Base-by-base conservation (phyloP, 2,797 vertebrate genomes). In the Clarias pachynema region DNA sequence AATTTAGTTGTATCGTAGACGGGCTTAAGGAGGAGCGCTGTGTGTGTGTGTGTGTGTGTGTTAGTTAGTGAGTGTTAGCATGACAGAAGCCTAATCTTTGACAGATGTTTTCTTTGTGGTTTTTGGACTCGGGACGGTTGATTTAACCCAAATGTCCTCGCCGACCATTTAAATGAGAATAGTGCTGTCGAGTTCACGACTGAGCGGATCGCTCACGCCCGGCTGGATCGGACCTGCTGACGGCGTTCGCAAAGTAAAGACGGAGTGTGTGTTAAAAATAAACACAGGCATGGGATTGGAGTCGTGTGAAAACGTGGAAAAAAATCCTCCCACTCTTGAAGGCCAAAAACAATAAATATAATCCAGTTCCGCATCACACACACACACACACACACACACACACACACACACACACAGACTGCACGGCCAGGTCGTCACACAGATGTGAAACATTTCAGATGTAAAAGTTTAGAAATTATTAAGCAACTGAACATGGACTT, bases 61-160 rank as follows among this genome's bases (percentile, higher is more conserved):
- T 56, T n/a, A 85, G 37, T 29, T 66, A 74, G 74, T 60, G 75
- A 74, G 74, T 60, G 75, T 81, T 90, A 68, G 79, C 63, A 63
- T 86, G 84, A 88, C 87, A 57, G 81, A 70, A 44, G 83, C 82
- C 31, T 91, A 87, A 89, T 89, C 84, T 86, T 82, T 83, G 86
- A 86, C 90, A 87, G 88, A 90, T 89, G 88, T 84, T 34, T 60
- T 72, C 82, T 79, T 56, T 18, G 44, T 49, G 53, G 69, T 79
- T 78, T 26, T 59, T 80, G 63, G 65, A 81, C 70, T 83, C 68
- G 80, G 56, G 73, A 81, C 69, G 79, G 44, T 75, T 70, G 62
- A 70, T 89, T 89, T 83, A 81, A 85, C 80, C 65, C 72, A 18
- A 74, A 74, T 15, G 14, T 29, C 24, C n/a, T 84, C 78, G 63